These are phyloP conservation scores for Eupithecia centaureata DNA, from an alignment of 2,888 invertebrate genomes.

Conservation along the genomic window DNA sequence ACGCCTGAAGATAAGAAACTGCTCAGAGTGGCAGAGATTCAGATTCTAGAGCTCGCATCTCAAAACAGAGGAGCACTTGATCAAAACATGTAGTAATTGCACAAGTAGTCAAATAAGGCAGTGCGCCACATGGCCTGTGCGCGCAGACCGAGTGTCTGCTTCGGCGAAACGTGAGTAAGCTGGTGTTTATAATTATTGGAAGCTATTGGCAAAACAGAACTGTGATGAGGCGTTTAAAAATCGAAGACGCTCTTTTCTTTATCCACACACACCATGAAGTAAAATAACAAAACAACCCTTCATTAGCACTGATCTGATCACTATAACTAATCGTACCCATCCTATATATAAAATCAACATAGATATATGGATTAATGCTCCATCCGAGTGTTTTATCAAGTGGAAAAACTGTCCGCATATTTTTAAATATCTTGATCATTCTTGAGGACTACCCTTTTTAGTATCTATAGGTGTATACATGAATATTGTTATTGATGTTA, in stretches of 20 bases:
- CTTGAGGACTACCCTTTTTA: not conserved
- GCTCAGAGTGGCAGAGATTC: not conserved
- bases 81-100: conserved; percentile 52
- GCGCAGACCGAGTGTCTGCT: conserved; percentile 75
- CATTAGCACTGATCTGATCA: not conserved
- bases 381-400: not conserved
- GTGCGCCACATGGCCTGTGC: conserved; percentile 53
- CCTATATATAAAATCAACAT: no score
- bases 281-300: not conserved
- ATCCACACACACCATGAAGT: not conserved
- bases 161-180: conserved; percentile 59
- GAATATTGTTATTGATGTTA: not conserved
- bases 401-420: not conserved
- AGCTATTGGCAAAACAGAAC: conserved; percentile 31
- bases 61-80: conserved; percentile 49
- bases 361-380: no score
- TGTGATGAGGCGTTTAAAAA: conserved; percentile 23
- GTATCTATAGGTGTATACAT: not conserved
- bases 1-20: not conserved
- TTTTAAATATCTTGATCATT: no score
- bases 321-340: no score
- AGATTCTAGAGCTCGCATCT: not conserved
- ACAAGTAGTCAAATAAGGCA: conserved; percentile 56
- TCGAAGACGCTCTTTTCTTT: not conserved
- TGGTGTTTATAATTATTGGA: conserved; percentile 39